phyloP scores from a whole-genome alignment of 2,797 vertebrate genomes.

The Hydrophis major region DNA sequence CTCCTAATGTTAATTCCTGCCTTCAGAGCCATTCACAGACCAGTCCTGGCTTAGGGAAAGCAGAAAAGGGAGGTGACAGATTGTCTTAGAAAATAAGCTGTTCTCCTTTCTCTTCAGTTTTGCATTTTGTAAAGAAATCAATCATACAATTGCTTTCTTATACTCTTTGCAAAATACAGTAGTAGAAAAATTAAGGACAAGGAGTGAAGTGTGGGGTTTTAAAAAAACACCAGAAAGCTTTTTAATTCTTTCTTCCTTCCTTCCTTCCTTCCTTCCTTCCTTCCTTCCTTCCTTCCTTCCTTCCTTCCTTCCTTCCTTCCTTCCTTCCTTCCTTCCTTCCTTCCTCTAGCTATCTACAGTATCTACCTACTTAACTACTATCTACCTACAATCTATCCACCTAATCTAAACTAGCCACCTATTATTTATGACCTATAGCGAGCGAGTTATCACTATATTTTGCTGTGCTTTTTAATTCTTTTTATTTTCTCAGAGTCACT shows the following conservation, averaged over 20 bases:
- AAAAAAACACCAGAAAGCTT: too few species aligned
- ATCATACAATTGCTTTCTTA: not conserved
- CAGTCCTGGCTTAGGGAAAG: not conserved
- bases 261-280: too few species aligned
- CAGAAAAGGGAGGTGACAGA: not conserved
- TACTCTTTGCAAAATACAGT: not conserved
- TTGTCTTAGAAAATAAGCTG: not conserved
- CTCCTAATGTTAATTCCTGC: not conserved
- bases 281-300: too few species aligned
- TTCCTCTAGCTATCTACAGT: too few species aligned
- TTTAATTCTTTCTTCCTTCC: too few species aligned
- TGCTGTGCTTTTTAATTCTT: not conserved
- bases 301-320: too few species aligned
- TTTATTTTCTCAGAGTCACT: not conserved
- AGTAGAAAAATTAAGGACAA: not conserved
- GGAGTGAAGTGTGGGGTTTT: not conserved
- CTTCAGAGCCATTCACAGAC: not conserved
- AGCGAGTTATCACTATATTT: not conserved
- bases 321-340: too few species aligned
- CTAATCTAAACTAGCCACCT: not conserved
- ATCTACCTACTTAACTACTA: too few species aligned
- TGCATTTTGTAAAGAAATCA: not conserved
- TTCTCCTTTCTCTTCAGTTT: not conserved
- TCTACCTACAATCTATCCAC: too few species aligned
- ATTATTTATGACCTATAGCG: not conserved